Percentiles rank a stretch among this genome's conserved stretches.
phyloP scores from a whole-genome alignment of 2,113 vertebrate species.

The Callithrix jacchus region DNA sequence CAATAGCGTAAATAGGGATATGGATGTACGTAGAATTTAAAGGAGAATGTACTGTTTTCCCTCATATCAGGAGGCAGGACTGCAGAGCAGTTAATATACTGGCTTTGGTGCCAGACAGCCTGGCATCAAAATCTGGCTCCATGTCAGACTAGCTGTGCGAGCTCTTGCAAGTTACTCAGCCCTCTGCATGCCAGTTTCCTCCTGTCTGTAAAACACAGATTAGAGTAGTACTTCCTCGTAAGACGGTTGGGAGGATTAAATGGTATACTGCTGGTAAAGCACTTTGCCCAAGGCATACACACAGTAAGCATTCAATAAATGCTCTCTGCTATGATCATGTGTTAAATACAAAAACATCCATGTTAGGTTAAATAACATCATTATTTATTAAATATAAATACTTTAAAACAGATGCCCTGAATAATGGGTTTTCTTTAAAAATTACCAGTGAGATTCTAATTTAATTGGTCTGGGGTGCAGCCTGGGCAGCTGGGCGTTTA shows the following conservation, averaged over 20 bases:
- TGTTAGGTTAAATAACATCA: background rate
- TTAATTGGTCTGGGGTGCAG: background rate
- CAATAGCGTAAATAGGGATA: background rate
- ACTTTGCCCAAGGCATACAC: background rate
- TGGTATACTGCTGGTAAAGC: background rate
- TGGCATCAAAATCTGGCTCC: slow-evolving; percentile 13
- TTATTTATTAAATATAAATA: slow-evolving; percentile 28
- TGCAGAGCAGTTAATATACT: background rate
- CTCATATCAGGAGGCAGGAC: background rate
- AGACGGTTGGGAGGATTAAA: background rate
- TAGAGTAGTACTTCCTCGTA: background rate
- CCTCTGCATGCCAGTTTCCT: background rate
- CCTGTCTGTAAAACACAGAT: background rate
- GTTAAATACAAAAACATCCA: background rate
- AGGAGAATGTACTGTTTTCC: background rate
- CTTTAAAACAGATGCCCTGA: background rate
- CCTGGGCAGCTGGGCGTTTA: background rate
- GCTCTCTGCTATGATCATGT: background rate
- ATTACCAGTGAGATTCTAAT: background rate
- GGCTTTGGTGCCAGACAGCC: slow-evolving; percentile 47
- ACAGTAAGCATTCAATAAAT: background rate
- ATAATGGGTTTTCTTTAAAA: slow-evolving; percentile 5
- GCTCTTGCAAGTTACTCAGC: background rate
- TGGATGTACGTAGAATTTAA: background rate
- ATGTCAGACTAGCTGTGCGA: background rate